Base-by-base conservation (phyloP, 1,140 invertebrate genomes). In the Zaprionus camerounensis region DNA sequence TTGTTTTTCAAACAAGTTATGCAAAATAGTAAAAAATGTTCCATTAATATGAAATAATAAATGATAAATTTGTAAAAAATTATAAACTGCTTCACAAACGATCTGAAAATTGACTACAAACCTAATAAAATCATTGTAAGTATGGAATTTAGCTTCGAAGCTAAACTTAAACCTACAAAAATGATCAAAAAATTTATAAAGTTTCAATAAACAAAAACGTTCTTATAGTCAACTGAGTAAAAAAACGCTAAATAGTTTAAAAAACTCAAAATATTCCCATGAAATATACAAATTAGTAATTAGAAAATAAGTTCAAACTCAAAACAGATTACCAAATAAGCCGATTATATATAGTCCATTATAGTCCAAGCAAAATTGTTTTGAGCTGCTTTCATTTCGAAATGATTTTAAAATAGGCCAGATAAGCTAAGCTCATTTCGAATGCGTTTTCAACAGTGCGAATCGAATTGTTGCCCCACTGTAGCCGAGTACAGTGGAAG, bases 391-490 rank as follows among this genome's bases (percentile, higher is more conserved):
- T 46, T 46, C 41, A 51, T 51, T 51, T 51, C 11, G 46, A 51
- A 51, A 51, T 2, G 20, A 24, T 24, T 51, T 4, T n/a, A 13
- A 41, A 2, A 12, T 24, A 51, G 46, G 4, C 20, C 9, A 24
- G 17, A 7, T 41, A 6, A 41, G 13, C 44, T 20, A 49, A 49
- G 44, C 17, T 20, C 46, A 51, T 51, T 51, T 51, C 17, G 20
- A 51, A 20, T 51, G 46, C 46, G 46, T 51, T 51, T 51, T 20
- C 20, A 22, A 20, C 22, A 24, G 46, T 51, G 46, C 46, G 46
- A 51, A 51, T 51, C 46, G 46, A 51, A 51, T 51, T 20, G 46
- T 51, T 51, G 46, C 46, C 20, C 46, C 46, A 51, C 46, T 51
- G 46, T 51, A 51, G 15, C 38, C 38, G 15, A 41, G 38, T 41